Percentiles rank a stretch among this genome's conserved stretches.
Conservation (phyloP, 2,888 invertebrate species). For the Leucoptera coffeella region DNA sequence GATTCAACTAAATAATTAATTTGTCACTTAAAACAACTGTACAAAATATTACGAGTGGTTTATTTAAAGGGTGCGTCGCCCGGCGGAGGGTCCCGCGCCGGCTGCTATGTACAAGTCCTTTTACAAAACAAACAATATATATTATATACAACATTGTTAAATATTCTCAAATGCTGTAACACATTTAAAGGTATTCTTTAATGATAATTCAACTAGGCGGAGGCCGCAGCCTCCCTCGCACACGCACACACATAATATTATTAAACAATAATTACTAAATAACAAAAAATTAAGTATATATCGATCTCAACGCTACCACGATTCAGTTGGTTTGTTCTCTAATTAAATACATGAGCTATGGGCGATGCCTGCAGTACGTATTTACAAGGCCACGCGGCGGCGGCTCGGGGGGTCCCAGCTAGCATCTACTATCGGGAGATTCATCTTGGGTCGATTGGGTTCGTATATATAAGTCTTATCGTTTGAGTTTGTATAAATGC, state of each 20-base stretch:
- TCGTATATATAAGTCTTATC: too few species aligned
- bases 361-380: too few species aligned
- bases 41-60: slow-evolving; percentile 48
- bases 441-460: too few species aligned
- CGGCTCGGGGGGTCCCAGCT: too few species aligned
- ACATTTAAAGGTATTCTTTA: slow-evolving; percentile 52
- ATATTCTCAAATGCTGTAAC: slow-evolving; percentile 53
- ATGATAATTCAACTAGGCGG: slow-evolving; percentile 48
- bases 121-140: slow-evolving; percentile 47
- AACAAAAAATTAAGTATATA: slow-evolving; percentile 4
- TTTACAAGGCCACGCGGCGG: too few species aligned
- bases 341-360: too few species aligned
- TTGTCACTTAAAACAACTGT: slow-evolving; percentile 49
- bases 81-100: too few species aligned
- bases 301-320: slow-evolving; percentile 1
- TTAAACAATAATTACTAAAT: slow-evolving; percentile 3
- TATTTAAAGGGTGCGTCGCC: slow-evolving; percentile 39
- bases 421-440: too few species aligned
- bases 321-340: neutral
- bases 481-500: too few species aligned
- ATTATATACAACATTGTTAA: slow-evolving; percentile 53
- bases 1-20: slow-evolving; percentile 46
- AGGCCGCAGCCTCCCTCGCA: slow-evolving; percentile 3
- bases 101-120: slow-evolving; percentile 43
- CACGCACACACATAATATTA: slow-evolving; percentile 9